Conservation (phyloP, 2,113 vertebrate species). For the Pygoscelis adeliae region DNA sequence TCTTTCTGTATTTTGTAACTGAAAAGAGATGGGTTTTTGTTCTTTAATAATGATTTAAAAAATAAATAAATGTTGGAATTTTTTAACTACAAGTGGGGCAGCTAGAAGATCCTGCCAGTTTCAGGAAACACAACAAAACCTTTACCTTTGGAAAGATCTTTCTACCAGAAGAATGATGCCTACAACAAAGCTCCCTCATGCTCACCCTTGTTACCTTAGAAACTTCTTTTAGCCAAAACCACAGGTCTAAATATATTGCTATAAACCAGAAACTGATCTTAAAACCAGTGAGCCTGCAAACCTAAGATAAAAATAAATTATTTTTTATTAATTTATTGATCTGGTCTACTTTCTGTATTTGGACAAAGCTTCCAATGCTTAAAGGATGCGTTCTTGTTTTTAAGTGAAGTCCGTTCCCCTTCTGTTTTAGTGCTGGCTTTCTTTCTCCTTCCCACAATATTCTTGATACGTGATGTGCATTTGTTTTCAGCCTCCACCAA, state of each 20-base stretch:
- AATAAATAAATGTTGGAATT: background rate
- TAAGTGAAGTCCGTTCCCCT: background rate
- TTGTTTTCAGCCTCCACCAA: background rate
- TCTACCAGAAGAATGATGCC: background rate
- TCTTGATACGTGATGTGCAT: background rate
- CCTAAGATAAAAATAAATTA: background rate
- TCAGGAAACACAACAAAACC: background rate
- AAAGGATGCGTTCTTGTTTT: background rate
- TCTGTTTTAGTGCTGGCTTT: background rate
- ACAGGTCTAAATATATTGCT: background rate
- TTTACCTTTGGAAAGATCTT: background rate
- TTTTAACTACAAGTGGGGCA: background rate
- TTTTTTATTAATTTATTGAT: background rate
- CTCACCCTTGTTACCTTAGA: background rate
- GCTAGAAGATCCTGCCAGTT: background rate
- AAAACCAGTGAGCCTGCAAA: background rate
- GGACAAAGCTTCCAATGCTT: background rate
- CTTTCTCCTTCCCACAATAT: background rate
- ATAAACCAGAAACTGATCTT: background rate
- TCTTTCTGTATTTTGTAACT: background rate
- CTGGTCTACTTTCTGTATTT: background rate
- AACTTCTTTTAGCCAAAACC: background rate
- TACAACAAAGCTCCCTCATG: background rate
- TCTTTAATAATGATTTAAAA: background rate
- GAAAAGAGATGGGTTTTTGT: background rate